phyloP scores from a whole-genome alignment of 2,797 vertebrate species.

The Argyrosomus regius region DNA sequence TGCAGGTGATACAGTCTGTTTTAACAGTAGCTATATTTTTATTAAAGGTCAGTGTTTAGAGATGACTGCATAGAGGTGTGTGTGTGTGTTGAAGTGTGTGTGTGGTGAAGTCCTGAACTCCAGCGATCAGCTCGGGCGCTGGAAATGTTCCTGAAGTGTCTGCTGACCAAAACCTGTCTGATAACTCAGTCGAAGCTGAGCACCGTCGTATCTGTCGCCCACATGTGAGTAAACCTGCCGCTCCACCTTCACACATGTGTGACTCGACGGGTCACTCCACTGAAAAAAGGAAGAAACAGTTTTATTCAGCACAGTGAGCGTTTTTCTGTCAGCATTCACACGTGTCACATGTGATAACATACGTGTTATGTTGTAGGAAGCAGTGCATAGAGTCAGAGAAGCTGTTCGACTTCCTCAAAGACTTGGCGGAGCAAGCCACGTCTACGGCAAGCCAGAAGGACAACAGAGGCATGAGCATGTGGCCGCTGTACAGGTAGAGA shows the following conservation, averaged over 20 bases:
- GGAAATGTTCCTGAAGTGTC: slow-evolving; percentile 84
- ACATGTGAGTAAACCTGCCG: slow-evolving; percentile 79
- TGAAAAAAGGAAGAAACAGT: too few relatives aligned
- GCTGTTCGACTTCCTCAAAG: slow-evolving; percentile 85
- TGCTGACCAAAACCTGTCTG: slow-evolving; percentile 80
- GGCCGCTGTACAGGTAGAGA: slow-evolving; percentile 79
- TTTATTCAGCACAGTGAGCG: too few relatives aligned
- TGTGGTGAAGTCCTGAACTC: slow-evolving; percentile 56
- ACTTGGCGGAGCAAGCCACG: slow-evolving; percentile 68
- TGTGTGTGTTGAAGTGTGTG: too few relatives aligned
- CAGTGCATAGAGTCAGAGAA: slow-evolving; percentile 86
- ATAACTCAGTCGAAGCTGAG: slow-evolving; percentile 83
- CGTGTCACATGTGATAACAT: background rate
- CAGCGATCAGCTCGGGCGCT: slow-evolving; percentile 79
- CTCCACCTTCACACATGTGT: background rate
- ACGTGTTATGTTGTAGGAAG: slow-evolving; percentile 68
- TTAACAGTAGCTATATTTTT: background rate
- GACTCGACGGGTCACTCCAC: too few relatives aligned
- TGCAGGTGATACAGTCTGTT: background rate
- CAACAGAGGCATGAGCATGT: slow-evolving; percentile 65
- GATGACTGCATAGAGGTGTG: too few relatives aligned
- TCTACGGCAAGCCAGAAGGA: slow-evolving; percentile 67
- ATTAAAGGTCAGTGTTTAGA: too few relatives aligned
- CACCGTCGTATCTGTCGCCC: slow-evolving; percentile 78
- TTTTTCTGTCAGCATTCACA: too few relatives aligned